These are phyloP conservation scores for Campoletis raptor DNA, from an alignment of 2,888 invertebrate genomes.

Conservation along the genomic window DNA sequence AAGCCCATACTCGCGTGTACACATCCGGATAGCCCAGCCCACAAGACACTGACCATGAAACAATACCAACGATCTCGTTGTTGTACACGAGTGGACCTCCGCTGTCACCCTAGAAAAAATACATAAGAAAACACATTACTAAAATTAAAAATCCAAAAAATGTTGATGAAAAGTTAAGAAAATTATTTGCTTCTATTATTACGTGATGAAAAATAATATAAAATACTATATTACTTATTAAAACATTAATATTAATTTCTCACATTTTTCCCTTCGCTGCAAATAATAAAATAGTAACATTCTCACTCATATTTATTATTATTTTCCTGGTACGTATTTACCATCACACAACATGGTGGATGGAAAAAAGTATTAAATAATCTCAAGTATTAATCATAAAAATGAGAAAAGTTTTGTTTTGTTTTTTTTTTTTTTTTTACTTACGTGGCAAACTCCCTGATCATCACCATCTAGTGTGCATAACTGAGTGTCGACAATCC, in stretches of 20 bases:
- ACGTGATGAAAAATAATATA: neutral
- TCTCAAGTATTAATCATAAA: neutral
- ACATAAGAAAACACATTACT: neutral
- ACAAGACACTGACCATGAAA: slow-evolving; percentile 60
- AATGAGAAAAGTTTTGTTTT: neutral
- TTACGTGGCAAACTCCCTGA: slow-evolving; percentile 69
- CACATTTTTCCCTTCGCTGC: neutral
- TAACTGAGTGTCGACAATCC: slow-evolving; percentile 63
- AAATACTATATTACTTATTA: neutral
- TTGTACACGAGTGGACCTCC: slow-evolving; percentile 70
- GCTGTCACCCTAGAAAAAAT: slow-evolving; percentile 68
- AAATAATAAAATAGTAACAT: neutral
- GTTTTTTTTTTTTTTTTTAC: slow-evolving; percentile 10
- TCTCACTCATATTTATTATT: neutral
- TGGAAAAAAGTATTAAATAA: too few relatives aligned
- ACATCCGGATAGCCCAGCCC: slow-evolving; percentile 65
- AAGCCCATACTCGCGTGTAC: slow-evolving; percentile 66
- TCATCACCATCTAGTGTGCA: slow-evolving; percentile 63
- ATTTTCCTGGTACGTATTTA: neutral
- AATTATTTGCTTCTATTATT: neutral
- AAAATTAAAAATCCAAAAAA: neutral
- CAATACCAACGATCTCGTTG: slow-evolving; percentile 66
- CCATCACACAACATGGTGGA: too few relatives aligned
- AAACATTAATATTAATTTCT: neutral
- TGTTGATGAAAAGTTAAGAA: too few relatives aligned